Evolutionary conservation across 1,140 invertebrate genomes (phyloP), one percentile per base, ranked within the genome.

Genomic region (Atta cephalotes): DNA sequence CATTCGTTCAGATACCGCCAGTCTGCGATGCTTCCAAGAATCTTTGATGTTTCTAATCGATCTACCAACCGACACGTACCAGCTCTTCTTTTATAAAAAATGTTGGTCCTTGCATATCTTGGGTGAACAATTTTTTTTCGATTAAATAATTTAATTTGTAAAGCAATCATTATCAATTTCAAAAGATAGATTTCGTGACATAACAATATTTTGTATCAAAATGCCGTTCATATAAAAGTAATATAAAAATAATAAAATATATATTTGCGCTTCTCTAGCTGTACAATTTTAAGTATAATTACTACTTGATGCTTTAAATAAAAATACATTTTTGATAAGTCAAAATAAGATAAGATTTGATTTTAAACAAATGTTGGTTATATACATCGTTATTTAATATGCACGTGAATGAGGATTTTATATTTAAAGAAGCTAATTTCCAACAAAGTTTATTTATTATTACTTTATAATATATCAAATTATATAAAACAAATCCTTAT

Each of bases 31-130:
- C 35, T 94, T 94, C 93, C 89, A 72, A 86, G 94, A 94, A 94
- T 74, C 85, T 80, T 82, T 87, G 80, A 90, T 86, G 87, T 87
- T 66, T 89, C 91, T 91, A 91, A 93, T 93, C 91, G 90, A 89
- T 72, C 89, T 79, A 92, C 88, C 90, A 92, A 92, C 92, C 93
- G 93, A 94, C 90, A 88, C 78, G 89, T 86, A 88, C 86, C 92
- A 93, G 90, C 86, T 89, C 85, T 89, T 87, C 76, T 63, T 72
- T 88, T 89, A 79, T 78, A 72, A 72, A 79, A 45, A 18, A 79
- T 68, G 39, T 62, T 62, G 63, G 7, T 45, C 60, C 31, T 51
- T 35, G 28, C 56, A 53, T 70, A 31, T 45, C 5, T 0, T 74
- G 7, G 21, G 14, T 16, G 14, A 56, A 77, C 14, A 1, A 65